Conservation (phyloP, 2,113 vertebrate genomes). For the Piprites chloris region DNA sequence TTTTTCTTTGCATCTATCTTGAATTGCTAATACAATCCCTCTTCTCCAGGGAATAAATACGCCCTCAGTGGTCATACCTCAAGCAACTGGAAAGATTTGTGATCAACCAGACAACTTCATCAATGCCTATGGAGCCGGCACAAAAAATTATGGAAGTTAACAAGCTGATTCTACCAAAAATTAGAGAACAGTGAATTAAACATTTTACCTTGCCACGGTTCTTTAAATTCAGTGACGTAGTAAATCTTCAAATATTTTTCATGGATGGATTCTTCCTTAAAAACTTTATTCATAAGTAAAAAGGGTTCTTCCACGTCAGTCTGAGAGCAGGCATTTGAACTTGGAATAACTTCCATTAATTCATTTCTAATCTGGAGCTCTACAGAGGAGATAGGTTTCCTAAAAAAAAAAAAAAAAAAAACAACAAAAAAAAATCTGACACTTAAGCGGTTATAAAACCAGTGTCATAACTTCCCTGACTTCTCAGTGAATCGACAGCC, state of each 20-base stretch:
- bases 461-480: background rate
- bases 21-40: background rate
- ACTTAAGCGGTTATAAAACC: background rate
- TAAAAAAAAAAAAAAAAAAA: conserved; percentile 30
- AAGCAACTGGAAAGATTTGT: background rate
- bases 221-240: conserved; percentile 6
- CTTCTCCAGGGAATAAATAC: background rate
- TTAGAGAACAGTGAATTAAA: background rate
- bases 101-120: background rate
- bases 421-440: background rate
- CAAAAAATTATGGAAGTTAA: background rate
- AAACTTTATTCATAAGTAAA: background rate
- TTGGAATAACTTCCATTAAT: conserved; percentile 70
- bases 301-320: conserved; percentile 7
- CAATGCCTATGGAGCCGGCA: fast-evolving
- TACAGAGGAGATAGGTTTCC: conserved; percentile 24
- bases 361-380: background rate
- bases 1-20: background rate
- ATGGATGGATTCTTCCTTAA: background rate
- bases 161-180: background rate
- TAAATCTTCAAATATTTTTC: background rate
- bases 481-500: background rate
- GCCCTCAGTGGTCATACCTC: background rate
- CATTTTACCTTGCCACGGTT: conserved; percentile 53
- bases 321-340: conserved; percentile 76